phyloP scores from a whole-genome alignment of 2,113 vertebrate genomes.

The Eira barbara region DNA sequence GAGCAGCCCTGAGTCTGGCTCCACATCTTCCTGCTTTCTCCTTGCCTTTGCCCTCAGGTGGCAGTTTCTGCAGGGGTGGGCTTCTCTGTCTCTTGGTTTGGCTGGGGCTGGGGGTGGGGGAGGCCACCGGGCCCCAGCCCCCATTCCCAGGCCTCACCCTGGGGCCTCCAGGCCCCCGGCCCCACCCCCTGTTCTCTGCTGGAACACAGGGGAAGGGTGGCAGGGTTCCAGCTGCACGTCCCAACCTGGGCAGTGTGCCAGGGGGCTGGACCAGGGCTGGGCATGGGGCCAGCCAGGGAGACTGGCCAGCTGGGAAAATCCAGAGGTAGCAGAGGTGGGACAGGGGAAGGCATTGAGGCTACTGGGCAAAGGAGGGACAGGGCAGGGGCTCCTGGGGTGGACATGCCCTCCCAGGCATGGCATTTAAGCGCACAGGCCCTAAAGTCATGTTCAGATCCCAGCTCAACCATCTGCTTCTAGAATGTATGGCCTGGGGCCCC shows the following conservation, averaged over 20 bases:
- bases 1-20: background rate
- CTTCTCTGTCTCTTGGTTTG: conserved; percentile 15
- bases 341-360: background rate
- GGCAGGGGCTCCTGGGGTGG: background rate
- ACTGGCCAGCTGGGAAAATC: conserved; percentile 43
- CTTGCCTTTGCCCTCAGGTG: background rate
- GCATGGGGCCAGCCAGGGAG: conserved; percentile 53
- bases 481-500: background rate
- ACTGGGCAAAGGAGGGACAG: background rate
- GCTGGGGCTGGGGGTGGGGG: background rate
- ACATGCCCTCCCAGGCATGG: background rate
- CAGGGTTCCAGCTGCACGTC: conserved; percentile 72
- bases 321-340: background rate
- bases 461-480: background rate
- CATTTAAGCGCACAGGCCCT: background rate
- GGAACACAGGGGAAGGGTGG: conserved; percentile 62
- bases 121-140: background rate
- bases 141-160: conserved; percentile 55
- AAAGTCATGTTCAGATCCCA: background rate
- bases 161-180: conserved; percentile 32
- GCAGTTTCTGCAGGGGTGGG: background rate
- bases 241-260: conserved; percentile 59
- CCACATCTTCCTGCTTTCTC: background rate
- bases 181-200: conserved; percentile 71
- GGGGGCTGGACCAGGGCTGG: conserved; percentile 55